A percentile compares a stretch with the other conserved stretches of the same genome.
These are phyloP conservation scores for Gymnothorax javanicus DNA, from an alignment of 2,797 vertebrate species.

Conservation along the genomic window DNA sequence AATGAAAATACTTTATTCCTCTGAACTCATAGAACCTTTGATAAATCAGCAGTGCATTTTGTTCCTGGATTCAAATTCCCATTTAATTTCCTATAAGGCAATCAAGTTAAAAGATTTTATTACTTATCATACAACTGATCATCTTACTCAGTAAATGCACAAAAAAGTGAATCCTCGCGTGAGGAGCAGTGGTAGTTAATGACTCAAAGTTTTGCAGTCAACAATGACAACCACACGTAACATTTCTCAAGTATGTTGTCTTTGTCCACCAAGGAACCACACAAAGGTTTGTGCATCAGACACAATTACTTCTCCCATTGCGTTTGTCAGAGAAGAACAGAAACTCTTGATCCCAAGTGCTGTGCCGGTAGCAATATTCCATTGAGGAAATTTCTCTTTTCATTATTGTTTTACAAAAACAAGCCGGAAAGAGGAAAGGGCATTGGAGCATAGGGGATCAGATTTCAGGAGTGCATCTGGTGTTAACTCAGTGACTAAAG, in stretches of 20 bases:
- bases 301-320: neutral
- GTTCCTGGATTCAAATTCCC: neutral
- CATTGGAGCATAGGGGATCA: slow-evolving; percentile 63
- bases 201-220: neutral
- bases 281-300: neutral
- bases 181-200: neutral
- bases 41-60: neutral
- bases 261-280: neutral
- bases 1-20: neutral
- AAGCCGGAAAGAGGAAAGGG: slow-evolving; percentile 47
- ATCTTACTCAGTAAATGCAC: neutral
- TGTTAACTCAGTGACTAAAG: slow-evolving; percentile 24
- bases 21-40: neutral
- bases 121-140: neutral
- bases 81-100: neutral
- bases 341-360: neutral
- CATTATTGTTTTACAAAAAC: slow-evolving; percentile 42
- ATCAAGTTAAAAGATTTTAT: neutral
- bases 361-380: neutral
- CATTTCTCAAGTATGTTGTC: neutral
- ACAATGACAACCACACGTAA: neutral
- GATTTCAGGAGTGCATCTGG: slow-evolving; percentile 80
- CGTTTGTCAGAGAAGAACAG: neutral
- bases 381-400: neutral
- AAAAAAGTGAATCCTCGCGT: neutral